Evolutionary conservation across 2,797 vertebrate species (phyloP).

Genomic region (Spinus olivaceus): DNA sequence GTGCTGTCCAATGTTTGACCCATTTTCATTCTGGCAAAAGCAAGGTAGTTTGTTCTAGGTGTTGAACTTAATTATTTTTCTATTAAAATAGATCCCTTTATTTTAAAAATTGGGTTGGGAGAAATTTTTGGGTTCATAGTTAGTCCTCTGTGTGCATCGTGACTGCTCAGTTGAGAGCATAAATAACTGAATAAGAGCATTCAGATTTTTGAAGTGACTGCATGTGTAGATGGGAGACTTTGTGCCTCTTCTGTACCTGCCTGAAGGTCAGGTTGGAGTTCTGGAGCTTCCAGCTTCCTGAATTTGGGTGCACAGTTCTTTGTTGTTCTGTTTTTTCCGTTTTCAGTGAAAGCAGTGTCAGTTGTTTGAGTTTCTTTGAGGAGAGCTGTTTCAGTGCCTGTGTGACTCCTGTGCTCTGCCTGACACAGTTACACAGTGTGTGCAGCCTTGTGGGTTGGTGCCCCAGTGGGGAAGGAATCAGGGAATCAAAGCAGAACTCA

Average conservation of each 20-base stretch:
- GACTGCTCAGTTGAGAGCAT: background rate
- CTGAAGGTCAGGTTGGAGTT: background rate
- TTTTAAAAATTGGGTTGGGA: background rate
- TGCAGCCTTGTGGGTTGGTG: background rate
- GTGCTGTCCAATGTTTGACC: background rate
- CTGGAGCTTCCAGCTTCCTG: background rate
- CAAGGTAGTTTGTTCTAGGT: background rate
- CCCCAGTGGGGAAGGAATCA: background rate
- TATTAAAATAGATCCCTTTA: background rate
- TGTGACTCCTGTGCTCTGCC: background rate
- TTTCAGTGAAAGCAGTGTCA: background rate
- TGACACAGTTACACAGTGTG: background rate
- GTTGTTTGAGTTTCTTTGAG: background rate
- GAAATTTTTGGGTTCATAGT: background rate
- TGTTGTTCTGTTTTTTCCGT: rapidly evolving
- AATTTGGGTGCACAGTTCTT: background rate
- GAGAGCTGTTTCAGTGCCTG: background rate
- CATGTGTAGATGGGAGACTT: background rate
- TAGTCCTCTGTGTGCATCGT: background rate
- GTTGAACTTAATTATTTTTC: background rate
- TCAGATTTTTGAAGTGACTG: background rate
- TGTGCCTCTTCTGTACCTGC: background rate
- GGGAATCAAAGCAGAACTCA: rapidly evolving
- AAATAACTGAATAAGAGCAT: background rate
- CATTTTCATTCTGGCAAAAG: background rate